Base-by-base conservation (phyloP, 2,888 invertebrate species). In the Baccha elongata region DNA sequence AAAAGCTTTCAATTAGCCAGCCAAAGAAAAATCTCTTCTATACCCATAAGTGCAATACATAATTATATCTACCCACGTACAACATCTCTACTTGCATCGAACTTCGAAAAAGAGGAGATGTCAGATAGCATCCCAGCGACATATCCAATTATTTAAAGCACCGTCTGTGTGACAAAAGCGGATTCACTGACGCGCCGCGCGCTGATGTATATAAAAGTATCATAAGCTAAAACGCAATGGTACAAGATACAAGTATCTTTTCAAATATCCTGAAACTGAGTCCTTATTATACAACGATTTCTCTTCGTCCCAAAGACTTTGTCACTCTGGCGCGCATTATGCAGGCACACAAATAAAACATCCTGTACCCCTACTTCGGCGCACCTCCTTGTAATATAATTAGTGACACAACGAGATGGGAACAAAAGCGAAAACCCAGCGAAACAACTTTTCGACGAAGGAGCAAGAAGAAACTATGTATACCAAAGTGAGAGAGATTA, bases 371-470 rank as follows among this genome's bases (percentile, higher is more conserved):
- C 26, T 62, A 60, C 60, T 62, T 64, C 29, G 40, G 58, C 58
- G 55, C 72, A 55, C 62, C 83, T 83, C 68, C 83, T 83, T 83
- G 84, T 84, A 84, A 84, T 84, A 79, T 84, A 84, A 84, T 84
- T 84, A 84, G 84, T 84, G 84, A 68, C 84, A 84, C 74, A 78
- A 84, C 79, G 79, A 64, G 58, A 84, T 69, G 52, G 62, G 69
- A 84, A 79, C 84, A 84, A 84, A 78, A 69, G 69, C 73, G 48
- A 79, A 64, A 71, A 73, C 21, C 65, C 69, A 64, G 64, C 64
- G 50, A 69, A 78, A 65, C 67, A 83, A 76, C 68, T 78, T 78
- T 73, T 60, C 29, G 60, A 44, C 29, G 42, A 42, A 6, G 75
- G 21, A 50, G 48, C 62, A 48, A 53, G 71, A 55, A 55, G 32